A percentile compares a stretch with the other conserved stretches of the same genome.
These are phyloP conservation scores for Brachionichthys hirsutus DNA, from an alignment of 2,113 vertebrate genomes.

Conservation along the genomic window DNA sequence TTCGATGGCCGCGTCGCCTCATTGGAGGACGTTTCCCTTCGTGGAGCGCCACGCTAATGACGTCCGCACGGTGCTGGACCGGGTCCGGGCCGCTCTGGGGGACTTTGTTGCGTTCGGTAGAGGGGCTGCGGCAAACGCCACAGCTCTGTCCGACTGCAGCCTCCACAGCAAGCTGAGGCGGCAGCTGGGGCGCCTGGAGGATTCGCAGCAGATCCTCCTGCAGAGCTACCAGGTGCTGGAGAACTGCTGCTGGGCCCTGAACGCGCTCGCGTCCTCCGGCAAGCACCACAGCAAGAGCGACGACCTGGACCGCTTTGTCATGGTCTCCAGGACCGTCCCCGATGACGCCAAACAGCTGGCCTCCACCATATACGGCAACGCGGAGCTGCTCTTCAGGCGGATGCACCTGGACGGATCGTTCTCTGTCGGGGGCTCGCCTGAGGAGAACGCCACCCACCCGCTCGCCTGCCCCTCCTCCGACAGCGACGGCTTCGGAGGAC, in stretches of 20 bases:
- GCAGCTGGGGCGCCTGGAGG: constrained; percentile 89
- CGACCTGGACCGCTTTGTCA: constrained; percentile 89
- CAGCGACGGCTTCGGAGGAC: constrained; percentile 69
- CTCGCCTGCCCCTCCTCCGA: constrained; percentile 72
- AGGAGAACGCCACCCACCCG: constrained; percentile 57
- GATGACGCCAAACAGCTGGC: constrained; percentile 91
- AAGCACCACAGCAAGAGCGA: constrained; percentile 86
- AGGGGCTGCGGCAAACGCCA: constrained; percentile 82
- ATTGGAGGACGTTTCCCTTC: constrained; percentile 86
- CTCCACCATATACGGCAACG: constrained; percentile 82
- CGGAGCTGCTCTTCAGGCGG: constrained; percentile 85
- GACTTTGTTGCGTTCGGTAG: constrained; percentile 87
- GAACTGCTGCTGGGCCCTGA: constrained; percentile 84
- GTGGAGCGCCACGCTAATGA: constrained; percentile 89
- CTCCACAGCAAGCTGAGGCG: constrained; percentile 87
- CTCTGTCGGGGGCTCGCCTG: constrained; percentile 48
- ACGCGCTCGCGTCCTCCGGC: constrained; percentile 67
- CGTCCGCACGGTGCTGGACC: constrained; percentile 81
- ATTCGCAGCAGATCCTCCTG: constrained; percentile 92
- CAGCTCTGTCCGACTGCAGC: constrained; percentile 79
- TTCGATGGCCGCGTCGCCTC: constrained; percentile 75
- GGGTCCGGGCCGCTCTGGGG: constrained; percentile 79
- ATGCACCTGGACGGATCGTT: constrained; percentile 47
- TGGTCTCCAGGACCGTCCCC: constrained; percentile 89
- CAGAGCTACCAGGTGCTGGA: constrained; percentile 86